Evolutionary conservation across 2,113 vertebrate genomes (phyloP).

Genomic region (Philantomba maxwellii): DNA sequence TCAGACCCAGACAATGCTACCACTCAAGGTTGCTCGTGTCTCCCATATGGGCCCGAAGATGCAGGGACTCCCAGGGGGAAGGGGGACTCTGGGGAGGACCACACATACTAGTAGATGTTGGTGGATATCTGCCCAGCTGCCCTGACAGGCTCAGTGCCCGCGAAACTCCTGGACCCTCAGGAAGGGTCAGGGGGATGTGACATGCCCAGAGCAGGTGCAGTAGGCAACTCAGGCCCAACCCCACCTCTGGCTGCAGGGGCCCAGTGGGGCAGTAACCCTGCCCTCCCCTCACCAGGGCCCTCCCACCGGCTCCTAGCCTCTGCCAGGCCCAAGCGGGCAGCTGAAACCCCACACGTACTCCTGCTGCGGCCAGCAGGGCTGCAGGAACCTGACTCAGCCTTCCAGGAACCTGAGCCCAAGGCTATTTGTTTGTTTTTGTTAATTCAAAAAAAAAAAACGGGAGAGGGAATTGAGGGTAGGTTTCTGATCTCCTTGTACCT

Average conservation of each 20-base stretch:
- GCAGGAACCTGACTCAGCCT: slow-evolving; percentile 42
- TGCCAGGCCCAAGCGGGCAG: not conserved
- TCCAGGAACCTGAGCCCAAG: not conserved
- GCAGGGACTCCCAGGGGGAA: not conserved
- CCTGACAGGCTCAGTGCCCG: not conserved
- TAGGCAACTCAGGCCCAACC: not conserved
- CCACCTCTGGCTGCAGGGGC: not conserved
- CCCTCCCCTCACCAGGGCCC: not conserved
- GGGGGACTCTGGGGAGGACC: not conserved
- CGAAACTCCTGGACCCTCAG: not conserved
- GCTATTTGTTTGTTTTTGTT: slow-evolving; percentile 33
- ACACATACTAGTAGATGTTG: not conserved
- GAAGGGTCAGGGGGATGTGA: too few relatives aligned
- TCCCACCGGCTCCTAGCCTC: not conserved
- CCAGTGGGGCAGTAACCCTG: not conserved
- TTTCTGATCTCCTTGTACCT: slow-evolving; percentile 41
- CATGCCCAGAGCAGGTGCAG: not conserved
- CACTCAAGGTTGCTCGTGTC: not conserved
- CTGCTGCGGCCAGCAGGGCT: not conserved
- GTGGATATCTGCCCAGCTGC: not conserved
- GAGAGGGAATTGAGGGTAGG: slow-evolving; percentile 20
- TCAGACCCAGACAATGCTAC: not conserved
- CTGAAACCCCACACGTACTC: not conserved
- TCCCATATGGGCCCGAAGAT: not conserved
- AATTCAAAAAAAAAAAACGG: not conserved